Percentiles rank a stretch among this genome's conserved stretches.
phyloP scores from a whole-genome alignment of 2,113 vertebrate genomes.

The Anarrhichthys ocellatus region DNA sequence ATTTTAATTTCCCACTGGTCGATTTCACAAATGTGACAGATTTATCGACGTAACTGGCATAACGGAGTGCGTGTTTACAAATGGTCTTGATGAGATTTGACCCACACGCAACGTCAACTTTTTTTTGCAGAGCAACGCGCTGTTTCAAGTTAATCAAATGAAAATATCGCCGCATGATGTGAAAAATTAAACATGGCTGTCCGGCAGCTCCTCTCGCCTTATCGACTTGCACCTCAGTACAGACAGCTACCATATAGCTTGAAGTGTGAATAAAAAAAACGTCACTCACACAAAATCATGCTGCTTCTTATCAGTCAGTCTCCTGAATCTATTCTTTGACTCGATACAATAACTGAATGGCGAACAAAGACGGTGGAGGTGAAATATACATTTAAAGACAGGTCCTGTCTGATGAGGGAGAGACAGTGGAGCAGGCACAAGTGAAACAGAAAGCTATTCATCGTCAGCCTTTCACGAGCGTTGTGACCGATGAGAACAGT shows the following conservation, averaged over 20 bases:
- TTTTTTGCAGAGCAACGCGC: not conserved
- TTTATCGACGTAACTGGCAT: slow-evolving; percentile 18
- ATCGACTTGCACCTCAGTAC: slow-evolving; percentile 31
- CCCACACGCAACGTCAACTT: not conserved
- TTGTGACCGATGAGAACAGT: slow-evolving; percentile 9
- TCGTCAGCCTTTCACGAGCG: slow-evolving; percentile 9
- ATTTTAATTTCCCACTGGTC: slow-evolving; percentile 57
- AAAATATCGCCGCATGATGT: slow-evolving; percentile 20
- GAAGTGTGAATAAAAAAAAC: slow-evolving; percentile 2
- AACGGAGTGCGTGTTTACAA: slow-evolving; percentile 14
- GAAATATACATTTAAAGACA: slow-evolving; percentile 24
- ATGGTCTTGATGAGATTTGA: slow-evolving; percentile 24
- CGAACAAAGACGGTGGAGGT: not conserved
- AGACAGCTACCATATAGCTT: slow-evolving; percentile 10
- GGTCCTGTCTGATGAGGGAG: not conserved
- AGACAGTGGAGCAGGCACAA: slow-evolving; percentile 9
- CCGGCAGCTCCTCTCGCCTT: slow-evolving; percentile 15
- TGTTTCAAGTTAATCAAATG: slow-evolving; percentile 9
- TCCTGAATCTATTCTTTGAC: not conserved
- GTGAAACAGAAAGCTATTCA: slow-evolving; percentile 20
- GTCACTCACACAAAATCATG: not conserved
- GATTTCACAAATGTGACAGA: slow-evolving; percentile 36
- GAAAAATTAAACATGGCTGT: slow-evolving; percentile 11
- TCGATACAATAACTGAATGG: not conserved
- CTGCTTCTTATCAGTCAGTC: not conserved